Evolutionary conservation across 1,140 invertebrate species (phyloP).

Genomic region (Onthophagus taurus): DNA sequence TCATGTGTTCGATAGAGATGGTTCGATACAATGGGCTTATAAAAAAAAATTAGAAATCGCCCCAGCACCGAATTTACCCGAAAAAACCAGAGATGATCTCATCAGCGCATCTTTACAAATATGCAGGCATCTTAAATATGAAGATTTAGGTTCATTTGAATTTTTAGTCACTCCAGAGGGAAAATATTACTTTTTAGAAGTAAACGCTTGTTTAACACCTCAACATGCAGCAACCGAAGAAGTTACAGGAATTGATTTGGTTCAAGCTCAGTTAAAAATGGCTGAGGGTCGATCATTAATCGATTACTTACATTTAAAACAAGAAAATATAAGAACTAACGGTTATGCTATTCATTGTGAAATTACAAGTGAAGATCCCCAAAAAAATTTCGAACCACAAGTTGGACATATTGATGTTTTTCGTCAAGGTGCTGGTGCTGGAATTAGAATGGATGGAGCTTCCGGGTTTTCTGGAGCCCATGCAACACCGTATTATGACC

Average conservation of each 20-base stretch:
- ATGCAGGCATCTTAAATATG: background rate
- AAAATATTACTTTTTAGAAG: background rate
- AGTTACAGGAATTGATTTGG: background rate
- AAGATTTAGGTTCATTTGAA: background rate
- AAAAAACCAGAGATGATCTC: background rate
- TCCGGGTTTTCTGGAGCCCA: background rate
- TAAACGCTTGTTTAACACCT: background rate
- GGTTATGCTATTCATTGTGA: background rate
- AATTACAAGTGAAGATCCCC: background rate
- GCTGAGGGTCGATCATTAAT: too few species aligned
- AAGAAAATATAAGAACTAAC: background rate
- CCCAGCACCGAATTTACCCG: background rate
- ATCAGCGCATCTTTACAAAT: background rate
- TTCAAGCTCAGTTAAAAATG: too few species aligned
- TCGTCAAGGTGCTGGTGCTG: background rate
- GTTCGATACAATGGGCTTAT: background rate
- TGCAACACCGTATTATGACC: background rate
- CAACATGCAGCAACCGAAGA: background rate
- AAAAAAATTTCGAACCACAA: background rate
- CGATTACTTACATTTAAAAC: too few species aligned
- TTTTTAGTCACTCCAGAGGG: background rate
- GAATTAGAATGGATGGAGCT: background rate
- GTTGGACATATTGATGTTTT: background rate
- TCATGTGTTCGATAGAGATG: background rate
- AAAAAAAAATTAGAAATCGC: background rate